Conservation (phyloP, 2,888 invertebrate genomes). For the Drosophila histrio region DNA sequence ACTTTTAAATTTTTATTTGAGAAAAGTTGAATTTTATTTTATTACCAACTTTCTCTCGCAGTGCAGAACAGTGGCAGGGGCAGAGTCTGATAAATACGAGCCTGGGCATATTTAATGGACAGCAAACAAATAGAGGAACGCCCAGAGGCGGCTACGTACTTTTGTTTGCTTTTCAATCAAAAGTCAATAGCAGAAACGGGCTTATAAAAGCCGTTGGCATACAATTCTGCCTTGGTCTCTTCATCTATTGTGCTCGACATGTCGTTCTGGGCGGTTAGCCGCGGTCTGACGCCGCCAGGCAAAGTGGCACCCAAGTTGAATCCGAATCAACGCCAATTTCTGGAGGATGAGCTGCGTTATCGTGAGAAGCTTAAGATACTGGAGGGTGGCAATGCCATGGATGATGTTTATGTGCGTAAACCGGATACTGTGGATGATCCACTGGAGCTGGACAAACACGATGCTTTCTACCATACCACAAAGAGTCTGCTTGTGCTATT, state of each 20-base stretch:
- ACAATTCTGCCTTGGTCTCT: not conserved
- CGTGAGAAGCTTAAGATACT: constrained; percentile 79
- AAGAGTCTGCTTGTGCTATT: constrained; percentile 89
- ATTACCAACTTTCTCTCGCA: not conserved
- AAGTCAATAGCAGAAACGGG: constrained; percentile 67
- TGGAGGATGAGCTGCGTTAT: constrained; percentile 82
- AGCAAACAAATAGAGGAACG: constrained; percentile 54
- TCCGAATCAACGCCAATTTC: constrained; percentile 83
- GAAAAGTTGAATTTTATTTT: no score
- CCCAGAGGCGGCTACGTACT: constrained; percentile 56
- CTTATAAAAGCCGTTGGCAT: constrained; percentile 41
- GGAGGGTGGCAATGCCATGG: constrained; percentile 61
- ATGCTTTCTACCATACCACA: constrained; percentile 89
- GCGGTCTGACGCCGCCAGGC: constrained; percentile 63
- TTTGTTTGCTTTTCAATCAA: constrained; percentile 76
- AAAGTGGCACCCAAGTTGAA: constrained; percentile 82
- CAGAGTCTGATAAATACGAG: constrained; percentile 4
- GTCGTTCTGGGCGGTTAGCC: constrained; percentile 81
- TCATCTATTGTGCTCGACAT: constrained; percentile 51
- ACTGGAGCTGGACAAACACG: constrained; percentile 87
- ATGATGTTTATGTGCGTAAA: constrained; percentile 79
- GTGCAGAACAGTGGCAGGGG: not conserved
- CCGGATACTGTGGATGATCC: constrained; percentile 85
- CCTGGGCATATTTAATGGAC: constrained; percentile 64
- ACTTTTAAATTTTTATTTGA: no score